phyloP scores from a whole-genome alignment of 2,113 vertebrate genomes.

The Hyperopisus bebe region DNA sequence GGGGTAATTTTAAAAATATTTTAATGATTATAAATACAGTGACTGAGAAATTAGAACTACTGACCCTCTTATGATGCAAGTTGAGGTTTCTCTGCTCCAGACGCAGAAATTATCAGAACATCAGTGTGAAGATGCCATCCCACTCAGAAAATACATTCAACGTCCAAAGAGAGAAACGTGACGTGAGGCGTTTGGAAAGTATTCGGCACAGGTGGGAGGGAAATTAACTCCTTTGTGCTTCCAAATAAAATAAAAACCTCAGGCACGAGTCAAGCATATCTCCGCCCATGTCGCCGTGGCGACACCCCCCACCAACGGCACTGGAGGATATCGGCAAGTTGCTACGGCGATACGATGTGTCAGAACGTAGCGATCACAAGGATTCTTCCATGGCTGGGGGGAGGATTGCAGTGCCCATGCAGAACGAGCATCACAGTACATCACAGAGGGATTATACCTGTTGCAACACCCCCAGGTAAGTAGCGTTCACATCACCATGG shows the following conservation, averaged over 20 bases:
- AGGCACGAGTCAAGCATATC: not conserved
- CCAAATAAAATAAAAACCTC: not conserved
- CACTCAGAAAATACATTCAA: not conserved
- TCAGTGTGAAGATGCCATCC: not conserved
- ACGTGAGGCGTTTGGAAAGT: not conserved
- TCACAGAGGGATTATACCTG: not conserved
- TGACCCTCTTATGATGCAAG: not conserved
- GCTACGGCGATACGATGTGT: not conserved
- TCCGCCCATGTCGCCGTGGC: not conserved
- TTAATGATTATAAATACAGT: not conserved
- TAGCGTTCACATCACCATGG: not conserved
- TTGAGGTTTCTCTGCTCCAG: not conserved
- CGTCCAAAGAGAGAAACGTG: no score
- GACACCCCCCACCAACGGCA: not conserved
- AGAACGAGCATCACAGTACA: not conserved
- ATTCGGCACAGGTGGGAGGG: not conserved
- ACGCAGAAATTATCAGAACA: not conserved
- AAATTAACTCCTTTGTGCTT: not conserved
- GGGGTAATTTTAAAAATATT: not conserved
- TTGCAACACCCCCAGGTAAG: not conserved
- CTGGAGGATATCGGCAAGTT: not conserved
- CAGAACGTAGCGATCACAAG: not conserved
- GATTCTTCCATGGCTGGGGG: not conserved
- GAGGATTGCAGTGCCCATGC: not conserved
- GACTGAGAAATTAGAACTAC: not conserved